phyloP scores from a whole-genome alignment of 2,888 invertebrate genomes.

The Itoplectis maculator region DNA sequence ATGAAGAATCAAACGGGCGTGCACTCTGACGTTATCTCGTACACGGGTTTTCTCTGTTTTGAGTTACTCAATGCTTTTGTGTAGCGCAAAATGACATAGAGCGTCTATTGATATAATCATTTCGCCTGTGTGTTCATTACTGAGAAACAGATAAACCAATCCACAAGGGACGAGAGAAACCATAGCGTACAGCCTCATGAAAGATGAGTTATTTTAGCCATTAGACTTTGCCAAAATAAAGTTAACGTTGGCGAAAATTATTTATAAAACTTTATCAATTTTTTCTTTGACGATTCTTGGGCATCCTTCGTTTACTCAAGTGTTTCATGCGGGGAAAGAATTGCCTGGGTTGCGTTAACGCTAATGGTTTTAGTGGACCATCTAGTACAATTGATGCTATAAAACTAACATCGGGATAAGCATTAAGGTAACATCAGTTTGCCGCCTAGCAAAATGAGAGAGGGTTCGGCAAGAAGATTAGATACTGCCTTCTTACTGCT shows the following conservation, averaged over 20 bases:
- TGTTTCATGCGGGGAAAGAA: background rate
- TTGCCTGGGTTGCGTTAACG: background rate
- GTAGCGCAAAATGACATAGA: background rate
- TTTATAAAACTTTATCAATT: background rate
- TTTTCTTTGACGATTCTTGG: background rate
- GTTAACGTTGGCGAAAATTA: too few relatives aligned
- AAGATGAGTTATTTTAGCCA: too few relatives aligned
- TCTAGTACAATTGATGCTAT: background rate
- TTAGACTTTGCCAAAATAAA: too few relatives aligned
- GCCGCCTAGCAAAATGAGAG: background rate
- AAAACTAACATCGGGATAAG: background rate
- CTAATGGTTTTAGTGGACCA: background rate
- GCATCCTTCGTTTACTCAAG: background rate
- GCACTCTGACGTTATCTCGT: background rate
- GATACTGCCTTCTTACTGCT: conserved; percentile 19
- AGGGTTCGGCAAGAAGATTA: conserved; percentile 12
- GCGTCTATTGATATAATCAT: background rate
- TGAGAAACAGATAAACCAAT: background rate
- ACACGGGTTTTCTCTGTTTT: background rate
- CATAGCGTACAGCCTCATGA: background rate
- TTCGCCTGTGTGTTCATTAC: background rate
- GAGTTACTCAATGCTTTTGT: background rate
- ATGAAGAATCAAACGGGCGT: conserved; percentile 32
- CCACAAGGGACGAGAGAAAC: background rate
- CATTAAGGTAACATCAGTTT: background rate